These are phyloP conservation scores for Australoheros facetus DNA, from an alignment of 2,797 vertebrate species.

Conservation along the genomic window DNA sequence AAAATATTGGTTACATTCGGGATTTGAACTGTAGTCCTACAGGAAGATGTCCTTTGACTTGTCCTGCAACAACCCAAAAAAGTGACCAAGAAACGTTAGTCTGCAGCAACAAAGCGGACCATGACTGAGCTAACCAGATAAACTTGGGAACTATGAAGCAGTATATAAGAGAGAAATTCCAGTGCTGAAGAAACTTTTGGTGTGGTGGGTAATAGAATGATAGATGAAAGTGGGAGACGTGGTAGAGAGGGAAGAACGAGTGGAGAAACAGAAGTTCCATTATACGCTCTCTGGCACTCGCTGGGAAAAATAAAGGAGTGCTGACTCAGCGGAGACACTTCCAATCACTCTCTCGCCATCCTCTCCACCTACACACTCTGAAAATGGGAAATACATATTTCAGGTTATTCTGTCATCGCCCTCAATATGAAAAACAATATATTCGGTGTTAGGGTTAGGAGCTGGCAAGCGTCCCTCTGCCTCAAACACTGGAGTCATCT, in stretches of 20 bases:
- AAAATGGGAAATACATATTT: constrained; percentile 27
- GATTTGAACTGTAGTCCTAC: not conserved
- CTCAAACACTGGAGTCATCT: constrained; percentile 20
- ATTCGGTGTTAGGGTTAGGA: constrained; percentile 12
- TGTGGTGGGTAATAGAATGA: constrained; percentile 31
- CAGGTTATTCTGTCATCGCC: constrained; percentile 3
- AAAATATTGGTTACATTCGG: not conserved
- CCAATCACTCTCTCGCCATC: constrained; percentile 29
- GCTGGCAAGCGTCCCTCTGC: constrained; percentile 10
- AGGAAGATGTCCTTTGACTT: not conserved
- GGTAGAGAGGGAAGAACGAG: constrained; percentile 18
- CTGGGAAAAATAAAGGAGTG: constrained; percentile 44
- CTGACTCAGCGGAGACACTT: constrained; percentile 60
- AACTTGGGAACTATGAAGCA: not conserved
- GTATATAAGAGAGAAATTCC: not conserved
- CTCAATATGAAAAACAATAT: constrained; percentile 36
- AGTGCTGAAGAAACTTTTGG: not conserved
- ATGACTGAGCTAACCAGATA: not conserved
- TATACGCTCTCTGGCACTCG: constrained; percentile 22
- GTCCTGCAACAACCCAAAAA: not conserved
- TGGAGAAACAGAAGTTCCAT: constrained; percentile 33
- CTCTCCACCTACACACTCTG: constrained; percentile 14
- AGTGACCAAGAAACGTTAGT: not conserved
- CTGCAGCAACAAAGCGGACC: fast-evolving
- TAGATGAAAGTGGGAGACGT: constrained; percentile 44